Base-by-base conservation (phyloP, 2,797 vertebrate genomes). In the Enteromius afrohamiltoni region DNA sequence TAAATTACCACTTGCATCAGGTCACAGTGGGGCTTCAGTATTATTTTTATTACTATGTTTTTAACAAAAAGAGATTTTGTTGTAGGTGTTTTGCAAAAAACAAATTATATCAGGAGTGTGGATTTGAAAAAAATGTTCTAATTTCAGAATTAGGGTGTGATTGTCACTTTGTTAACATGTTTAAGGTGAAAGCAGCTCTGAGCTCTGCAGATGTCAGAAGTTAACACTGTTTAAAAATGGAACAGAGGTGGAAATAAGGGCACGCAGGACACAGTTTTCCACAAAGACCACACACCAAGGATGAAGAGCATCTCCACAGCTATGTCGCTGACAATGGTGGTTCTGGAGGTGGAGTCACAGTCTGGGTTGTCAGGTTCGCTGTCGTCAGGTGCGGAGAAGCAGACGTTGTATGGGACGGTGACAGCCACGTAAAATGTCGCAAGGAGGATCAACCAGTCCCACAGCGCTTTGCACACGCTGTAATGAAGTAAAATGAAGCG, bases 241-340 rank as follows among this genome's bases (percentile, higher is more conserved):
- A 82, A 51, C 76, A 64, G 51, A 17, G 6, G 29, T 79, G 51
- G 11, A 65, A 49, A 40, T 47, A 23, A 45, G 9, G 23, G n/a
- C 3, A 23, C 6, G 1, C 16, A 42, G 31, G 37, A 45, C 16
- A 58, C 1, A 37, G 6, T 47, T 64, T 49, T 23, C 19, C 42
- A 55, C 4, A 49, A 74, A 34, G 13, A 71, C 17, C 55, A 82
- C 95, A 89, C 91, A 99, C 98, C 98, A 4, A 98, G 92, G 83
- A 99, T 98, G 93, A 99, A 99, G 88, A 99, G 97, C 95, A 98
- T 96, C 94, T 99, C 98, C 90, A 99, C 98, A 0, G 92, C 96
- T 0, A 99, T 97, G 92, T 99, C 98, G 0, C 96, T 98, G 93
- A 95, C 96, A 0, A 97, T 95, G 42, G 96, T 97, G 89, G 95